These are phyloP conservation scores for Heliopora coerulea DNA, from an alignment of 92 coral and sea anemone genomes.

Conservation along the genomic window DNA sequence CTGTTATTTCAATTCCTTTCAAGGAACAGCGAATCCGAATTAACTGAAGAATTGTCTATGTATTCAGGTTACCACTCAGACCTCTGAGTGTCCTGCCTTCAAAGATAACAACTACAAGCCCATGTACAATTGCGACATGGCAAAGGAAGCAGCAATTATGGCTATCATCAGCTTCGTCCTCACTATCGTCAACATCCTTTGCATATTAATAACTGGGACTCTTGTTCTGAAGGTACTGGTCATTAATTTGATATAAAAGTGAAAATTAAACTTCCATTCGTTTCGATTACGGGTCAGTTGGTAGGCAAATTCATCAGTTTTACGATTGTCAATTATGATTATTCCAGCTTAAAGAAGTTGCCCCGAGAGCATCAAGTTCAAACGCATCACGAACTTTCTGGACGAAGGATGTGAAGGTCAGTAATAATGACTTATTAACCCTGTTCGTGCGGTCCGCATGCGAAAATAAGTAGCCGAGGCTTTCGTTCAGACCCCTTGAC, in stretches of 20 bases:
- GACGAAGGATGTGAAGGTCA: slow-evolving; percentile 33
- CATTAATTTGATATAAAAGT: no score
- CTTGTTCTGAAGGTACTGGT: slow-evolving; percentile 33
- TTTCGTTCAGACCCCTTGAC: no score
- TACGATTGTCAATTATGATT: background rate
- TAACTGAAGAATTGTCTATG: background rate
- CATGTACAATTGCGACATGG: slow-evolving; percentile 33
- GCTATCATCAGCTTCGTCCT: slow-evolving; percentile 33
- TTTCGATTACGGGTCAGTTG: no score
- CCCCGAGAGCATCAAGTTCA: slow-evolving; percentile 31
- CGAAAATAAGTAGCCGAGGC: no score
- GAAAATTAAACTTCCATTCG: no score
- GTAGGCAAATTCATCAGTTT: background rate
- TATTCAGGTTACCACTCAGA: background rate
- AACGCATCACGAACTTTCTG: slow-evolving; percentile 30
- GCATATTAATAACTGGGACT: slow-evolving; percentile 20
- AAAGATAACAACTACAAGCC: slow-evolving; percentile 32
- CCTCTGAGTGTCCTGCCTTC: slow-evolving; percentile 11
- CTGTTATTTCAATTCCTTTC: no score
- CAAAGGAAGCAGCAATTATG: slow-evolving; percentile 17
- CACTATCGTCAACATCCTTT: slow-evolving; percentile 24
- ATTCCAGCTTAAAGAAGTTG: slow-evolving; percentile 28
- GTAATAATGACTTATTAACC: no score
- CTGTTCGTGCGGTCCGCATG: no score
- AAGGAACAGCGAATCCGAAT: no score